phyloP scores from a whole-genome alignment of 2,797 vertebrate genomes.

The Threskiornis aethiopicus region DNA sequence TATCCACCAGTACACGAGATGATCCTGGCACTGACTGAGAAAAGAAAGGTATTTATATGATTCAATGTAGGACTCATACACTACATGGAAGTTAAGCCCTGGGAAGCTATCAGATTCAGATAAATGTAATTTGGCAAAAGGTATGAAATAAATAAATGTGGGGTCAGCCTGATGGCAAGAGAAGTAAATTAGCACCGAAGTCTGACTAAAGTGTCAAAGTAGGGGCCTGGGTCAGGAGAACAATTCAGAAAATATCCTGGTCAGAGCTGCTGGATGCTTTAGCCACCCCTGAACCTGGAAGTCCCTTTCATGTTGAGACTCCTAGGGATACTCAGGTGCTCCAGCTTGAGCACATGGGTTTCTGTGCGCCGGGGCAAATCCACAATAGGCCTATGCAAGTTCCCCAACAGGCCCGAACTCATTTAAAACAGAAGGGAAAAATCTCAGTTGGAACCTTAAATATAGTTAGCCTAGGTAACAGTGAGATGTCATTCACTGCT shows the following conservation, averaged over 20 bases:
- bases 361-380: not conserved
- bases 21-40: not conserved
- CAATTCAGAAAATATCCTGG: not conserved
- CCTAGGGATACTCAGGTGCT: not conserved
- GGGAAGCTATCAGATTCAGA: not conserved
- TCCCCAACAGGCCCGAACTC: not conserved
- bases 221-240: not conserved
- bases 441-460: not conserved
- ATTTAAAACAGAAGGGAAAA: not conserved
- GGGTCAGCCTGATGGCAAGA: not conserved
- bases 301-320: not conserved
- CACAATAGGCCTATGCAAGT: not conserved
- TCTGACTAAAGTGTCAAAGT: not conserved
- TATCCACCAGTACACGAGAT: not conserved
- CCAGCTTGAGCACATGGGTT: not conserved
- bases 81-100: not conserved
- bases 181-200: not conserved
- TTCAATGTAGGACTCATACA: not conserved
- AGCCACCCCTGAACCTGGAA: not conserved
- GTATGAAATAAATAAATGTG: not conserved
- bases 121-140: not conserved
- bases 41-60: not conserved
- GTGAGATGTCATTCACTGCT: not conserved
- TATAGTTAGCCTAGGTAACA: not conserved
- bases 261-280: not conserved